Percentiles rank a stretch among this genome's conserved stretches.
Conservation (phyloP, 1,140 invertebrate species). For the Venustaconcha ellipsiformis region DNA sequence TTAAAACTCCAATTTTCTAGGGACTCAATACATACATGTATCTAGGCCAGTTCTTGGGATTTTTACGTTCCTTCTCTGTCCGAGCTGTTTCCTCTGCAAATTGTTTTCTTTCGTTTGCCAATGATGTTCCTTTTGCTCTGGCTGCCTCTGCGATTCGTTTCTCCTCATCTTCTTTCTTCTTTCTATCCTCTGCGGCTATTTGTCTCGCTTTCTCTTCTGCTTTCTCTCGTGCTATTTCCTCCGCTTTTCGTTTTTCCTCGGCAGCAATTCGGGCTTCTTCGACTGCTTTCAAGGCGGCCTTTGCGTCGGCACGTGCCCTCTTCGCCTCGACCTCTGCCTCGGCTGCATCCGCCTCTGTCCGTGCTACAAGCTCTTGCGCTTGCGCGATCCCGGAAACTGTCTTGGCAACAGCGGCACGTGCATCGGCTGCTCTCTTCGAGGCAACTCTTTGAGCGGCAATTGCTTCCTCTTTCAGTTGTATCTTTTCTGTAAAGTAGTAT, state of each 20-base stretch:
- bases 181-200: slow-evolving; percentile 40
- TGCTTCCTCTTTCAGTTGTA: slow-evolving; percentile 16
- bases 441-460: slow-evolving; percentile 16
- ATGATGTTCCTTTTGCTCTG: slow-evolving; percentile 32
- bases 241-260: slow-evolving; percentile 22
- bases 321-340: slow-evolving; percentile 35
- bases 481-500: slow-evolving; percentile 15
- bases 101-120: slow-evolving; percentile 24
- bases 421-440: slow-evolving; percentile 35
- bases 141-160: slow-evolving; percentile 29
- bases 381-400: slow-evolving; percentile 28
- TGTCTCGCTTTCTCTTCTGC: slow-evolving; percentile 35
- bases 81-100: slow-evolving; percentile 26
- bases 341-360: slow-evolving; percentile 32
- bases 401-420: slow-evolving; percentile 30
- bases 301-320: slow-evolving; percentile 20
- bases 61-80: slow-evolving; percentile 36
- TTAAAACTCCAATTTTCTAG: no score
- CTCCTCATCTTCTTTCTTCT: slow-evolving; percentile 32
- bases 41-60: slow-evolving; percentile 49
- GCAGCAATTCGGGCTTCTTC: slow-evolving; percentile 34
- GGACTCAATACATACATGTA: slow-evolving; percentile 36
- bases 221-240: slow-evolving; percentile 17
- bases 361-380: slow-evolving; percentile 24
- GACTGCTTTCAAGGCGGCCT: slow-evolving; percentile 25